Percentiles rank a stretch among this genome's conserved stretches.
Evolutionary conservation across 1,140 invertebrate genomes (phyloP).

Genomic region (Achroia grisella): DNA sequence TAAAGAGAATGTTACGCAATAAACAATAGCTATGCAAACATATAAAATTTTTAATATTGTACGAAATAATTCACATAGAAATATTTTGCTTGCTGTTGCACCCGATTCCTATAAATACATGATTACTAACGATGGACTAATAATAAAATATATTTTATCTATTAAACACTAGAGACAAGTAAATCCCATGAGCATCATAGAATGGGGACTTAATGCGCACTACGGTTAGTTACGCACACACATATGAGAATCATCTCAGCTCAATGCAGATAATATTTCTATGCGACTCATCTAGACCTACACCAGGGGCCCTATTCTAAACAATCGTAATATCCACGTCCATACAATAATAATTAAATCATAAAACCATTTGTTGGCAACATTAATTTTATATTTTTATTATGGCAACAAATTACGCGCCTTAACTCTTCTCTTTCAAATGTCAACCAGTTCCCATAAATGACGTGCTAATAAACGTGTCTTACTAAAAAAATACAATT

Average conservation of each 20-base stretch:
- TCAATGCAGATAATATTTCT: no score
- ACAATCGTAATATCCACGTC: conserved; percentile 9
- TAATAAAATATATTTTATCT: conserved; percentile 45
- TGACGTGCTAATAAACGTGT: no score
- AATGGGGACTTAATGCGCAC: conserved; percentile 7
- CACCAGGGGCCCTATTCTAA: no score
- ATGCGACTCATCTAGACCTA: no score
- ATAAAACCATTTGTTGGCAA: no score
- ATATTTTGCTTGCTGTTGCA: conserved; percentile 14
- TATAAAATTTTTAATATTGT: conserved; percentile 48
- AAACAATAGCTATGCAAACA: conserved; percentile 39
- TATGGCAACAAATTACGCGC: no score
- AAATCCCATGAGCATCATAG: conserved; percentile 15
- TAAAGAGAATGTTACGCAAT: conserved; percentile 32
- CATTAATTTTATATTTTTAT: no score
- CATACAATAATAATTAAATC: conserved; percentile 8
- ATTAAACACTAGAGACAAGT: conserved; percentile 31
- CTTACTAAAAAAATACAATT: no score
- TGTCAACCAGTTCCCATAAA: no score
- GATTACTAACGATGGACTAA: conserved; percentile 23
- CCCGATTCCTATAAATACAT: conserved; percentile 21
- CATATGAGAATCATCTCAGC: not conserved
- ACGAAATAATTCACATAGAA: conserved; percentile 58
- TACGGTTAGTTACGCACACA: not conserved
- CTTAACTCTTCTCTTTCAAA: no score